Base-by-base conservation (phyloP, 2,797 vertebrate genomes). In the Cyprinodon diabolis region DNA sequence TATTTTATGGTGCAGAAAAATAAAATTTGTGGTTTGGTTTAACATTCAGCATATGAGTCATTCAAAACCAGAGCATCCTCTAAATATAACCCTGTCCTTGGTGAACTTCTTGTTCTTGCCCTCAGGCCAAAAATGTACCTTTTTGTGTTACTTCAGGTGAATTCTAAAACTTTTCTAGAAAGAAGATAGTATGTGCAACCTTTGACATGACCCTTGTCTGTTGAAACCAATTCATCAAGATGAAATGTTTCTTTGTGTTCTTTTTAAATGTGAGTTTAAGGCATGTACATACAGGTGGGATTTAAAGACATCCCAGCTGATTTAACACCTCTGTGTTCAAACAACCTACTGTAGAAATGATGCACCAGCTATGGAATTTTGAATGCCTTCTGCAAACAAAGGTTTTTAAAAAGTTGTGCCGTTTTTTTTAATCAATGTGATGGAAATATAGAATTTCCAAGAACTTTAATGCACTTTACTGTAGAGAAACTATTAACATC, bases 171-270 rank as follows among this genome's bases (percentile, higher is more conserved):
- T 79, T 70, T 48, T 45, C 40, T 48, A 19, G 37, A 35, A 57
- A 47, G 57, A 43, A 1, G 72, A 71, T 78, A 70, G 19, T 30
- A 69, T 84, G 49, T 68, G 56, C 66, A 30, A 40, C 19, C 49
- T 69, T 52, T 69, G 37, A 72, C 77, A 71, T 25, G 2, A 76
- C 11, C 19, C n/a, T 45, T 56, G 40, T 55, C 73, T 65, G 65
- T 68, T 65, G 10, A 56, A 69, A 63, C 30, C 47, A 6, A 57
- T 43, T 17, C 43, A 52, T 55, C 70, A 78, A 43, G 68, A 19
- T 63, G 48, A 4, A n/a, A 56, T 14, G 7, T 72, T 82, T 66
- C 30, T 35, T 17, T 65, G 45, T 43, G 43, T 43, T 70, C 11
- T 68, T 40, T 60, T 79, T 49, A 37, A 37, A n/a, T 71, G 4